Base-by-base conservation (phyloP, 30 jellyfish, hydroid and myxozoan species). In the Hydra vulgaris region DNA sequence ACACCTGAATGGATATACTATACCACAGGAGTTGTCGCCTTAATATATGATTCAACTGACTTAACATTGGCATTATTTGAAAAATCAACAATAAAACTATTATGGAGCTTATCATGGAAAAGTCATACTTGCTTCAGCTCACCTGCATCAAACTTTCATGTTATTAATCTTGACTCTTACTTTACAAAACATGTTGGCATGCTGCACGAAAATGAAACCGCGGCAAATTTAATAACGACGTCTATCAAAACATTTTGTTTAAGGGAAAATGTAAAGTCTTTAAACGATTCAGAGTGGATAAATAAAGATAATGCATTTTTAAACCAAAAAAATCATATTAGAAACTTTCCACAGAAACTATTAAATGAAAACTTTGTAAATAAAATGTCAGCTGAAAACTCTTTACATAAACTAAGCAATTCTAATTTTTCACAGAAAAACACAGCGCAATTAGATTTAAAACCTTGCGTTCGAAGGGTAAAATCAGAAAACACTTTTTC, bases 141-240 rank as follows among this genome's bases (percentile, higher is more conserved):
- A 53, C 96, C 88, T 15, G 80, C 84, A 15, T 72, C 95, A 8
- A 76, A 78, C 54, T 89, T 89, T 76, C 95, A 84, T 54, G 86
- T 89, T 23, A 27, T 89, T 18, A 89, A 84, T 25, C 85, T 91
- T 27, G 66, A 71, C 17, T 83, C 81, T 24, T 88, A 81, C 27
- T 81, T 54, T 19, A 79, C 85, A 61, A 89, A 89, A 70, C 96
- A 89, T 81, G 95, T 84, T 17, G 96, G 96, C 16, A 67, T 89
- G 21, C 26, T 89, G 67, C 81, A 79, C 73, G 96, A 89, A 75
- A 66, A 67, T 53, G 82, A 78, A 66, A 95, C 76, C 8, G 95
- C 79, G 53, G 95, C 96, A 7, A 73, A 74, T 25, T 71, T 89
- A 76, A 67, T 89, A 8, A 68, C 74, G 66, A 86, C 85, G 83